These are phyloP conservation scores for Ptilodon capucinus DNA, from an alignment of 2,888 invertebrate genomes.

Conservation along the genomic window DNA sequence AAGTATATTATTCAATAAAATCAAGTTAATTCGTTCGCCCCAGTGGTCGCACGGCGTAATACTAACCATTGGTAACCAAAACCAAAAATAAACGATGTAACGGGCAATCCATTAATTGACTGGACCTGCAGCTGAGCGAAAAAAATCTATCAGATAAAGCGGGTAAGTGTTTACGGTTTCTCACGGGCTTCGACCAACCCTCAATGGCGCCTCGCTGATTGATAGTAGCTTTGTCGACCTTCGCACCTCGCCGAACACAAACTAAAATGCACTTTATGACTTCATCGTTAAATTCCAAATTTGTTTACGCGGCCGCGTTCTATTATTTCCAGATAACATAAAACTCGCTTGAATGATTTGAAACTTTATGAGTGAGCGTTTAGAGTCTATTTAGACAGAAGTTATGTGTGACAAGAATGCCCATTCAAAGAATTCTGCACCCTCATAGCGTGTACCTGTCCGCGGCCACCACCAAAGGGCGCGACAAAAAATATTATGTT, in stretches of 20 bases:
- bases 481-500: conserved; percentile 79
- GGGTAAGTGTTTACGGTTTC: conserved; percentile 82
- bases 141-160: conserved; percentile 79
- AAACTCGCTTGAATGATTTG: conserved; percentile 21
- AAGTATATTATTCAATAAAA: too few relatives aligned
- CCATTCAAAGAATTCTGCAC: conserved; percentile 82
- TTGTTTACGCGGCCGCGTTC: conserved; percentile 11
- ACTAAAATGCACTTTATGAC: conserved; percentile 38
- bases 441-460: conserved; percentile 79
- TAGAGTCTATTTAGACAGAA: conserved; percentile 32
- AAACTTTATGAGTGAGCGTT: conserved; percentile 8
- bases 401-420: conserved; percentile 39
- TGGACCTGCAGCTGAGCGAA: conserved; percentile 75
- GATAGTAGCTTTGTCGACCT: conserved; percentile 74
- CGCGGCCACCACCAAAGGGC: conserved; percentile 78
- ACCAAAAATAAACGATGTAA: conserved; percentile 77
- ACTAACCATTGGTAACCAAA: conserved; percentile 65
- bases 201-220: conserved; percentile 82
- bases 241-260: conserved; percentile 51
- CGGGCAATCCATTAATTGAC: conserved; percentile 80
- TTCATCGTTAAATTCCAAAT: conserved; percentile 28
- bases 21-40: too few relatives aligned
- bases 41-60: too few relatives aligned
- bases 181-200: conserved; percentile 78
- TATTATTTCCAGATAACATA: conserved; percentile 37